phyloP scores from a whole-genome alignment of 2,888 invertebrate species.

The Drosophila engyochracea region DNA sequence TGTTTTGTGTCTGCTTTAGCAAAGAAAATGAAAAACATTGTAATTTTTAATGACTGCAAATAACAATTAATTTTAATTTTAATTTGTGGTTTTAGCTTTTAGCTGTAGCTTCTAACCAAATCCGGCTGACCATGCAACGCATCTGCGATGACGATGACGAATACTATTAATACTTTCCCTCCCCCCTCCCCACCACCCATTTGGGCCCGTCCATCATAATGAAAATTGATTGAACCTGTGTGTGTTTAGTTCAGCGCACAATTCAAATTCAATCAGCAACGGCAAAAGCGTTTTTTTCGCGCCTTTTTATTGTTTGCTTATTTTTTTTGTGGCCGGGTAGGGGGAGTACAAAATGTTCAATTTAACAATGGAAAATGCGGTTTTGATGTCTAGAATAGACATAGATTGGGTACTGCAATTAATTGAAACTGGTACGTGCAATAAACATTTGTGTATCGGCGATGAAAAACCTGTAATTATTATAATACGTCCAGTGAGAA shows the following conservation, averaged over 20 bases:
- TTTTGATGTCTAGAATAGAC: conserved; percentile 67
- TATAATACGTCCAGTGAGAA: conserved; percentile 30
- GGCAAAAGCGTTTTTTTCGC: conserved; percentile 25
- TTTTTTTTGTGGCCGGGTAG: conserved; percentile 20
- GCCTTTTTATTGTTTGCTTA: conserved; percentile 68
- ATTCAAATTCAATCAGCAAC: conserved; percentile 54
- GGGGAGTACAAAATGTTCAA: neutral
- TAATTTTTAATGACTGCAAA: conserved; percentile 63
- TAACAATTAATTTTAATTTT: conserved; percentile 74
- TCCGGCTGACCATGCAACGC: conserved; percentile 27
- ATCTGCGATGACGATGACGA: conserved; percentile 26
- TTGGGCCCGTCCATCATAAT: conserved; percentile 39
- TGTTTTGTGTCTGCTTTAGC: conserved; percentile 18
- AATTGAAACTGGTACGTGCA: conserved; percentile 59
- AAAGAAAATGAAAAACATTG: conserved; percentile 32
- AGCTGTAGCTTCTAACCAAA: conserved; percentile 55
- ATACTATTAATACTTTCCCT: conserved; percentile 8
- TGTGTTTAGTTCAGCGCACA: conserved; percentile 52
- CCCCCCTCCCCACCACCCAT: neutral
- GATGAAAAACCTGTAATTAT: conserved; percentile 35
- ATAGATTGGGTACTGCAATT: conserved; percentile 62
- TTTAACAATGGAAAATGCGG: conserved; percentile 57
- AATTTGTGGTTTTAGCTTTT: conserved; percentile 44
- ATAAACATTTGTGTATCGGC: conserved; percentile 61
- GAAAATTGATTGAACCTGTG: conserved; percentile 74